Evolutionary conservation across 2,888 invertebrate genomes (phyloP), one percentile per base, ranked within the genome.

Genomic region (Stratiomys singularior): DNA sequence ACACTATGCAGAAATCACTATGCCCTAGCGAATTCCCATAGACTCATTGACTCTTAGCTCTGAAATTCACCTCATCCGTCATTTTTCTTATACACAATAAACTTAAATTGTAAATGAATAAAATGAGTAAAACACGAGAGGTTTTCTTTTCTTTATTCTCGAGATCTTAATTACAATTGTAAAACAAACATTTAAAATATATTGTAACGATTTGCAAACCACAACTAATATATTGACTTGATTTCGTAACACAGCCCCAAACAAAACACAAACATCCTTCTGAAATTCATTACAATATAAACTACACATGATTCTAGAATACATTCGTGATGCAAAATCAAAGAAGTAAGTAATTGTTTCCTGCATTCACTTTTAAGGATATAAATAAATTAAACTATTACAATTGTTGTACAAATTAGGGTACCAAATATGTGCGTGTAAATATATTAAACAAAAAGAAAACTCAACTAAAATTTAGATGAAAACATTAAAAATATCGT

Each of bases 391-490:
- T 37, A 25, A 76, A 67, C 52, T 46, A 76, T 46, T 44, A 28
- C 21, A 58, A 74, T 78, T 78, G 76, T 76, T 79, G 76, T 78
- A 78, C 77, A 79, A 79, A 78, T 52, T 76, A 78, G 77, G 76
- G 76, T 76, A 79, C 79, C 78, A 77, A 79, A 77, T 77, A 77
- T 18, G 63, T 58, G 47, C 71, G 63, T 79, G 76, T 76, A 78
- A 77, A 79, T 79, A 37, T 37, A 79, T 47, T 69, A 25, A 69
- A 69, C 25, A 44, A 69, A 47, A 46, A 21, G 23, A 23, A 60
- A 25, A 60, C 60, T 23, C 52, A 66, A 66, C 66, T 66, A 66
- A 66, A 66, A 9, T 37, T 37, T 37, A 37, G 37, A 37, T 3
- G 37, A 37, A 52, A 15, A 52, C 15, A 52, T 23, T 11, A 60